Evolutionary conservation across 2,797 vertebrate genomes (phyloP), one percentile per base, ranked within the genome.

Genomic region (Loriculus beryllinus): DNA sequence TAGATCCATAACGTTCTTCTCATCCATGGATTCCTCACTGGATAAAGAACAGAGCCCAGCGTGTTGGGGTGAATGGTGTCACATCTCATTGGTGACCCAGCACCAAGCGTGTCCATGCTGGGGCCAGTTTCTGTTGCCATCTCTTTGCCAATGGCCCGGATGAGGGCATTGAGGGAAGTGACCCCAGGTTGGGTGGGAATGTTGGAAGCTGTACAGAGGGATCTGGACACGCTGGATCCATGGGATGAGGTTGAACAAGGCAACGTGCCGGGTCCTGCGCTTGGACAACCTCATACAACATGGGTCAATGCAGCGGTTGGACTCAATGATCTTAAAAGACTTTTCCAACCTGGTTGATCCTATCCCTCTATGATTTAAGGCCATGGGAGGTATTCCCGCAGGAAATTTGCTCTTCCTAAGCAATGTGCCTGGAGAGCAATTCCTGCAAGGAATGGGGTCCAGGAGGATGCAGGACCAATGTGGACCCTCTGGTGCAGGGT

Each of bases 371-470:
- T 33, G 54, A 15, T 22, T 47, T 16, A 26, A 14, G n/a, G 29
- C 0, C 0, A 19, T 12, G 54, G 25, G 35, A 71, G 40, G 20
- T 26, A 39, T 22, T 77, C 31, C 45, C 29, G 6, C 14, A 43
- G 42, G n/a, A 29, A 62, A 7, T 62, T 42, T 63, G 12, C 8
- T 37, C 5, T 0, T 23, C 2, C 4, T 37, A 60, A 72, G 37
- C 23, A 19, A 33, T 7, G 9, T 2, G 0, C 21, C 25, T 17
- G 6, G 49, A 3, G 3, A 57, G 48, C 5, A 33, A 1, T 33
- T 35, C 56, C 33, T 74, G 25, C 12, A 29, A 16, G 40, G 20
- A 42, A 18, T 13, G 28, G 17, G 18, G 13, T 52, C 43, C 47
- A 28, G 31, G 11, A 37, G 33, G 59, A 8, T 23, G 33, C 25